phyloP scores from a whole-genome alignment of 2,797 vertebrate species.

The Orestias chungarensis region DNA sequence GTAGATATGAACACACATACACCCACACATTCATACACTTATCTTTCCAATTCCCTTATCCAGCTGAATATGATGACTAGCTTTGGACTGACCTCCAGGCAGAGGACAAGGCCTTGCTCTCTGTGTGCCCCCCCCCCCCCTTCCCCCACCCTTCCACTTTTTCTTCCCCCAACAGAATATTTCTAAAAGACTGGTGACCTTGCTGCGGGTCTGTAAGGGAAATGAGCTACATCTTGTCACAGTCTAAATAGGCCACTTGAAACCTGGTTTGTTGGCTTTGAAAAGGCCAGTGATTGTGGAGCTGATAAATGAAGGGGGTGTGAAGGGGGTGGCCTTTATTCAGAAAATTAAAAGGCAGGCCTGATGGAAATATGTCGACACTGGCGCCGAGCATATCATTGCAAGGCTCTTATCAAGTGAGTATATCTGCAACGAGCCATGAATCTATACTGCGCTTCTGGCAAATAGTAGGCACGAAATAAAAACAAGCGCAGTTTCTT shows the following conservation, averaged over 20 bases:
- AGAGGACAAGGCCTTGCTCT: conserved; percentile 88
- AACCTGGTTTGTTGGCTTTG: conserved; percentile 90
- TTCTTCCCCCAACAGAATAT: conserved; percentile 90
- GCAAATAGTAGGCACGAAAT: conserved; percentile 55
- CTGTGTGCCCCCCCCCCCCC: conserved; percentile 77
- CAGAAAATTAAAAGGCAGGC: conserved; percentile 88
- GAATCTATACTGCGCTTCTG: conserved; percentile 50
- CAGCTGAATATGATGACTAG: conserved; percentile 84
- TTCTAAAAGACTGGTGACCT: conserved; percentile 94
- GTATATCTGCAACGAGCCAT: conserved; percentile 52
- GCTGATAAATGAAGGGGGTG: conserved; percentile 84
- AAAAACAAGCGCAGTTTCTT: conserved; percentile 61
- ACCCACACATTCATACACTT: conserved; percentile 51
- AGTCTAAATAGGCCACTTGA: conserved; percentile 89
- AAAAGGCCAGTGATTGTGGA: conserved; percentile 86
- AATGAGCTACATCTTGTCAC: conserved; percentile 96
- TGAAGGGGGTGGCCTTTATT: conserved; percentile 76
- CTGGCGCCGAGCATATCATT: conserved; percentile 68
- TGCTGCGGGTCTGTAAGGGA: conserved; percentile 92
- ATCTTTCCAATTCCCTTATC: conserved; percentile 82
- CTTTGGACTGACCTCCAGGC: conserved; percentile 92
- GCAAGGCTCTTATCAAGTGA: conserved; percentile 64
- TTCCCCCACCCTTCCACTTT: too few relatives aligned
- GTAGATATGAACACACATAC: conserved; percentile 5
- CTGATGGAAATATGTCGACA: conserved; percentile 85